Base-by-base conservation (phyloP, 30 jellyfish, hydroid and myxozoan species). In the Sanderia malayensis region DNA sequence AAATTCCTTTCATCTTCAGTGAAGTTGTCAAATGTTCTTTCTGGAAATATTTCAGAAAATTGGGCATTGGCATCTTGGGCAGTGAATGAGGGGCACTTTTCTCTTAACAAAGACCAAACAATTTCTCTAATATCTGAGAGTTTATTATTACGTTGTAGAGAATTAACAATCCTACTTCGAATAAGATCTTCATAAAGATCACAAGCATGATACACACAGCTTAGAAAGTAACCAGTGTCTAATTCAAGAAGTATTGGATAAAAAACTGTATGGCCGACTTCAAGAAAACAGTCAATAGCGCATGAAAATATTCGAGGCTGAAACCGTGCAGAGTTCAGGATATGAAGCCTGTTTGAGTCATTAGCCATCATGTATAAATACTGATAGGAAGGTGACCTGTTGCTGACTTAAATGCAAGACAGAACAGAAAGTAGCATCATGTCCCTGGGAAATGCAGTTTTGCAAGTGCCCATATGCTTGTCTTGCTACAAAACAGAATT, bases 31-130 rank as follows among this genome's bases (percentile, higher is more conserved):
- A 58, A 58, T 10, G 25, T 25, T 18, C 31, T 58, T 58, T 58
- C 4, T 58, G 21, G 70, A 18, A 58, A 23, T 58, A 58, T 58
- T 58, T 58, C 70, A 19, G 70, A 58, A 58, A 58, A 58, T 25
- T 58, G 70, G 25, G 70, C 70, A 58, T 58, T 58, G 32, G 70
- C 27, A 58, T 58, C 70, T 58, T 58, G 27, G 70, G 33, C 70
- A 58, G 70, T 58, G 26, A 58, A 58, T 20, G 70, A 58, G 13
- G 31, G 70, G 70, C 70, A 58, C 70, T 37, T 58, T 58, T 58
- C 70, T 23, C 70, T 58, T 58, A 58, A 58, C 21, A 58, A 9
- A 58, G 70, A 58, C 70, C 70, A 58, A 58, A 58, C 41, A 10
- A 58, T 58, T 58, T 58, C 4, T 58, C 70, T 58, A 25, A 58